phyloP scores from a whole-genome alignment of 1,140 invertebrate species.

The Pteromalus puparum region DNA sequence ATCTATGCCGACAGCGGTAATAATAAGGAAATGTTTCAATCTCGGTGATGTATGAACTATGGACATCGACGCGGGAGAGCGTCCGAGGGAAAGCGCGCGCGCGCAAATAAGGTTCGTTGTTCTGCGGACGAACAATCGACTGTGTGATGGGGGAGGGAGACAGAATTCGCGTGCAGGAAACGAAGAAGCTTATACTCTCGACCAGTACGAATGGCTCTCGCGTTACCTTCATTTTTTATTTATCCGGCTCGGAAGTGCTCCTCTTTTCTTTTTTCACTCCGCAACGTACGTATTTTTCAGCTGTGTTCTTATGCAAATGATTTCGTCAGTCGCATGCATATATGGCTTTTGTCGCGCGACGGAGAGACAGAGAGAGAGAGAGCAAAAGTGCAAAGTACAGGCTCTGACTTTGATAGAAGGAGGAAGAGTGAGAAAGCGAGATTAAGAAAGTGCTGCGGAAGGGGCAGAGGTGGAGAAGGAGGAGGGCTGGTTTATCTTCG shows the following conservation, averaged over 20 bases:
- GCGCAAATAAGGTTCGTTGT: not conserved
- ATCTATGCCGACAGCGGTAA: constrained; percentile 74
- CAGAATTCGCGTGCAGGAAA: constrained; percentile 42
- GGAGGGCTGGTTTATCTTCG: constrained; percentile 67
- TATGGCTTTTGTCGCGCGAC: not conserved
- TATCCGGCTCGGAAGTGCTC: constrained; percentile 1
- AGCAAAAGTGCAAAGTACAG: not conserved
- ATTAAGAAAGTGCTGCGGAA: constrained; percentile 23
- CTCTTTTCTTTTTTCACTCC: not conserved
- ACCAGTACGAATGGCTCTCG: not conserved
- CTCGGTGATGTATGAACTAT: constrained; percentile 73
- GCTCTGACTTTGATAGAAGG: constrained; percentile 25
- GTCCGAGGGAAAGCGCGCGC: constrained; percentile 21
- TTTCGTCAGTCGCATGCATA: not conserved
- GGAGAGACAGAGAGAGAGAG: not conserved
- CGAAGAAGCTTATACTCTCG: constrained; percentile 33
- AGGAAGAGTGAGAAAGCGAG: constrained; percentile 18
- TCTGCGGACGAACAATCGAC: constrained; percentile 51
- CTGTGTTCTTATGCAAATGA: constrained; percentile 32
- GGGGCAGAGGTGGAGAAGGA: not conserved
- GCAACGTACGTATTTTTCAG: not conserved
- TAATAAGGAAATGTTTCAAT: constrained; percentile 77
- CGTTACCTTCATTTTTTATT: constrained; percentile 26
- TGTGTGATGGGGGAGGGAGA: constrained; percentile 19
- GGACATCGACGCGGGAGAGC: constrained; percentile 56